Conservation (phyloP, 2,797 vertebrate species). For the Decapterus maruadsi region DNA sequence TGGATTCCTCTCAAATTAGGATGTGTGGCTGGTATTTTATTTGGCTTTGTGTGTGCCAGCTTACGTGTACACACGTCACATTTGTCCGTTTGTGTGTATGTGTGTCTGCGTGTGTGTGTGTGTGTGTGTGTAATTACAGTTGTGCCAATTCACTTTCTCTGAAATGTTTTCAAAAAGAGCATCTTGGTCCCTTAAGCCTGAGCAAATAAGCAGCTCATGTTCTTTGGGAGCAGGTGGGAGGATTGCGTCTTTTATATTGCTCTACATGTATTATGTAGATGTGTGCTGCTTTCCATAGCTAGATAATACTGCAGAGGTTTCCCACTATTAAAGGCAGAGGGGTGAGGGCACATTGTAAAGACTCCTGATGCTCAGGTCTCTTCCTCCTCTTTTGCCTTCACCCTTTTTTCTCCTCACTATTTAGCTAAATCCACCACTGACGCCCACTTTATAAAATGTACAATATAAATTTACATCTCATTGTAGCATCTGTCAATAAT, state of each 20-base stretch:
- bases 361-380: conserved; percentile 27
- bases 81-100: conserved; percentile 9
- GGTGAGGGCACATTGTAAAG: conserved; percentile 28
- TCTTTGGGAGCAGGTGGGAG: conserved; percentile 67
- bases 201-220: conserved; percentile 61
- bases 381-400: conserved; percentile 7
- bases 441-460: not conserved
- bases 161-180: conserved; percentile 28
- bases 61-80: conserved; percentile 31
- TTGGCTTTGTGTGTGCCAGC: conserved; percentile 34
- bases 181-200: conserved; percentile 46
- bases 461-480: conserved; percentile 2
- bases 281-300: conserved; percentile 62
- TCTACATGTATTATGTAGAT: conserved; percentile 74
- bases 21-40: conserved; percentile 47
- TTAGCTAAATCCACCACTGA: not conserved
- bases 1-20: conserved; percentile 64
- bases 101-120: not conserved
- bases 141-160: conserved; percentile 35
- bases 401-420: not conserved
- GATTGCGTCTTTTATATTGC: conserved; percentile 67
- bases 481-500: not conserved
- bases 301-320: conserved; percentile 60
- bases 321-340: conserved; percentile 49
- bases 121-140: not conserved